These are phyloP conservation scores for Acromyrmex charruanus DNA, from an alignment of 1,140 invertebrate species.

Conservation along the genomic window DNA sequence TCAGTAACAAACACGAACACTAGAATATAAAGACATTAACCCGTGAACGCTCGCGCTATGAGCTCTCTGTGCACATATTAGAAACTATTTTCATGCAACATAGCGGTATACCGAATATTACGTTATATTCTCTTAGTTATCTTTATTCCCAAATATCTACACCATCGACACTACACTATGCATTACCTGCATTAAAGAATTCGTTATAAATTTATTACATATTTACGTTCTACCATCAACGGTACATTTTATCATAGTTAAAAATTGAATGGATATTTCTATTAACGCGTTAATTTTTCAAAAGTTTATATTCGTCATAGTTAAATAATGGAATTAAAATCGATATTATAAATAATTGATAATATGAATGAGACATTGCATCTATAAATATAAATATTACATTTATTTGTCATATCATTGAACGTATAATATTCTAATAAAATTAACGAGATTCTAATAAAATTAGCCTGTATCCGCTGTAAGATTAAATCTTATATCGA, in stretches of 20 bases:
- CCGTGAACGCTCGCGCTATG: constrained; percentile 26
- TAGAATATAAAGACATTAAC: constrained; percentile 60
- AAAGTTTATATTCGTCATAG: not conserved
- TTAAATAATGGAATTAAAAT: constrained; percentile 2
- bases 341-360: not conserved
- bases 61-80: constrained; percentile 55
- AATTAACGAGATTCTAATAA: not conserved
- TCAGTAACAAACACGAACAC: constrained; percentile 39
- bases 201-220: not conserved
- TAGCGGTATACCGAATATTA: constrained; percentile 37
- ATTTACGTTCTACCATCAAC: not conserved
- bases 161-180: not conserved
- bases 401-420: constrained; percentile 8
- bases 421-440: not conserved
- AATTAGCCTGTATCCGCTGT: not conserved
- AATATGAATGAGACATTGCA: not conserved
- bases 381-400: not conserved
- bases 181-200: not conserved
- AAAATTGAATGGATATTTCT: not conserved
- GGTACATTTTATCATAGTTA: not conserved
- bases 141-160: not conserved
- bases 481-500: not conserved
- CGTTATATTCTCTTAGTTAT: constrained; percentile 31
- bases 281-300: not conserved
- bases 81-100: constrained; percentile 40